phyloP scores from a whole-genome alignment of 1,140 invertebrate species.

The Macrobrachium rosenbergii region DNA sequence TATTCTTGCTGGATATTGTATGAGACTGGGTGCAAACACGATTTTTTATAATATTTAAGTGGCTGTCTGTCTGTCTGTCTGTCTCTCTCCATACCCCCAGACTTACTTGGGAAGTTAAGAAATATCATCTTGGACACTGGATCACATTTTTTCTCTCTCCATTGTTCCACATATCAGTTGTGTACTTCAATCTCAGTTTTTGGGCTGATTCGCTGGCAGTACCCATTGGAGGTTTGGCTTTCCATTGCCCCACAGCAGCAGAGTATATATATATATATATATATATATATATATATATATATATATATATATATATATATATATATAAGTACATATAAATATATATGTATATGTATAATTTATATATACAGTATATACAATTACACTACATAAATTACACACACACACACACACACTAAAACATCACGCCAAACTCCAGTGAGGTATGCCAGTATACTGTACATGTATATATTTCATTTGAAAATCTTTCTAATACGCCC shows the following conservation, averaged over 20 bases:
- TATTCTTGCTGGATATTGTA: no score
- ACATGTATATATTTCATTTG: no score
- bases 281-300: constrained; percentile 11
- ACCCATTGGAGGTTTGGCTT: not conserved
- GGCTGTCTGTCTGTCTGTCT: no score
- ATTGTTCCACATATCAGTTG: constrained; percentile 40
- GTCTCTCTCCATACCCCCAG: no score
- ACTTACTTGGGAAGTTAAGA: no score
- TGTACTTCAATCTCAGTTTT: not conserved
- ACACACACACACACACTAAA: no score
- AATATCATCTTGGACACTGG: not conserved
- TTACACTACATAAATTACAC: no score
- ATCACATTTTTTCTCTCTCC: not conserved
- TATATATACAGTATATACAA: not conserved
- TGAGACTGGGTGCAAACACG: no score
- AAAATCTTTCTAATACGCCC: no score
- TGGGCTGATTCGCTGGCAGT: not conserved
- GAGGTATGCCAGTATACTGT: no score
- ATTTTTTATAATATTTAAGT: no score
- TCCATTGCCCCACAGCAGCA: not conserved
- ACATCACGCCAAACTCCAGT: no score
- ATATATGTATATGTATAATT: not conserved
- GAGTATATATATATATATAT: constrained; percentile 4
- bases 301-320: constrained; percentile 4
- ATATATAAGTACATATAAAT: not conserved